Percentiles rank a stretch among this genome's conserved stretches.
Evolutionary conservation across 92 coral and sea anemone genomes (phyloP).

Genomic region (Actinostola sp.): DNA sequence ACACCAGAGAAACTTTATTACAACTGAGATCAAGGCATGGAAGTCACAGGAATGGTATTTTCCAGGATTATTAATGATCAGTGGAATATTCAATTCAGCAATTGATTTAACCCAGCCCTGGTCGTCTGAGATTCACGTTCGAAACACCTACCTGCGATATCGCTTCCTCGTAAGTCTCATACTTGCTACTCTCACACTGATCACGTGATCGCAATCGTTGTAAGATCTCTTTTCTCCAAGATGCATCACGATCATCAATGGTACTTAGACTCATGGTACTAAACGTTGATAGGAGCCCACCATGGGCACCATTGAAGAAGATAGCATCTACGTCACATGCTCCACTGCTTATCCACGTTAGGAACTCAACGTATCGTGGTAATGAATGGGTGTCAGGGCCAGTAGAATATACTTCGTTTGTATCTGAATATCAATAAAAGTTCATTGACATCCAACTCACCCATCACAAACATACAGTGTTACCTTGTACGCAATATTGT

Average conservation of each 20-base stretch:
- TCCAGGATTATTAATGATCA: too few species aligned
- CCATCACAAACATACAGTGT: too few species aligned
- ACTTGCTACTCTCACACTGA: slow-evolving; percentile 37
- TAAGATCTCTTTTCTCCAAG: slow-evolving; percentile 81
- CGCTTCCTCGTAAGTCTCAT: slow-evolving; percentile 65
- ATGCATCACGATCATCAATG: slow-evolving; percentile 65
- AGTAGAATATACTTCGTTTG: slow-evolving; percentile 38
- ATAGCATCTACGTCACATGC: slow-evolving; percentile 84
- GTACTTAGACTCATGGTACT: slow-evolving; percentile 77
- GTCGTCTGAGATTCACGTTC: too few species aligned
- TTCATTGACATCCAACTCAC: not conserved
- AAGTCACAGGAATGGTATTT: too few species aligned
- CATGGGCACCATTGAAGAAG: slow-evolving; percentile 70
- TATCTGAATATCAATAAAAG: slow-evolving; percentile 14
- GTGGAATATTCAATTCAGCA: too few species aligned
- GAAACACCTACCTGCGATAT: slow-evolving; percentile 60
- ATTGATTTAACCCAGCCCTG: too few species aligned
- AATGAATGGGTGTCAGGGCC: slow-evolving; percentile 35
- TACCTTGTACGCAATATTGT: too few species aligned
- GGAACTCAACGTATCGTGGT: slow-evolving; percentile 74
- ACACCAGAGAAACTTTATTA: too few species aligned
- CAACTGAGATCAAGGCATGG: too few species aligned
- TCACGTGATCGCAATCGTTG: slow-evolving; percentile 75
- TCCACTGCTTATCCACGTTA: slow-evolving; percentile 90
- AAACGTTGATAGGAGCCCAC: slow-evolving; percentile 68